Conservation (phyloP, 1,140 invertebrate species). For the Bathynomus jamesi region DNA sequence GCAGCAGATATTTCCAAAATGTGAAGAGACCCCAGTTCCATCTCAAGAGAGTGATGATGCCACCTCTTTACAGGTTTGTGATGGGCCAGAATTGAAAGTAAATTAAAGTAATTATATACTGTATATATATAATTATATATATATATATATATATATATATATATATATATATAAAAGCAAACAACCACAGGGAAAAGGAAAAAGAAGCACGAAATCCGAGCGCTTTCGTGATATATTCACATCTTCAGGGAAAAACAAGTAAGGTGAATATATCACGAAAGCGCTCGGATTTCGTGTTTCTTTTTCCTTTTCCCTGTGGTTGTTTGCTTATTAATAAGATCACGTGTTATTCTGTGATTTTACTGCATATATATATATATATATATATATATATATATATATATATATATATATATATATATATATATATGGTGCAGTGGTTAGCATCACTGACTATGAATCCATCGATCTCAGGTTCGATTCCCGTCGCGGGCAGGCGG, state of each 20-base stretch:
- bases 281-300: too few relatives aligned
- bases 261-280: too few relatives aligned
- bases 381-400: constrained; percentile 3
- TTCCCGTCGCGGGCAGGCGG: neutral
- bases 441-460: neutral
- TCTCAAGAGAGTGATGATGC: constrained; percentile 33
- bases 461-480: neutral
- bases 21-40: constrained; percentile 52
- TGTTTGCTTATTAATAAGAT: too few relatives aligned
- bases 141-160: too few relatives aligned
- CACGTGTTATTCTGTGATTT: too few relatives aligned
- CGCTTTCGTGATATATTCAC: too few relatives aligned
- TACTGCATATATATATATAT: neutral
- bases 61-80: constrained; percentile 19
- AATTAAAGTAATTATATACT: neutral
- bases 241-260: too few relatives aligned
- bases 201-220: too few relatives aligned
- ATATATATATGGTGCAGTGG: neutral
- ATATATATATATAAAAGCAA: too few relatives aligned
- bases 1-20: constrained; percentile 63
- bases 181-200: too few relatives aligned
- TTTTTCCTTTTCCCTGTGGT: too few relatives aligned
- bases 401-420: neutral
- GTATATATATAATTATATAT: neutral
- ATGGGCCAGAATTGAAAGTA: neutral